Conservation (phyloP, 2,113 vertebrate species). For the Cephalopholis sonnerati region DNA sequence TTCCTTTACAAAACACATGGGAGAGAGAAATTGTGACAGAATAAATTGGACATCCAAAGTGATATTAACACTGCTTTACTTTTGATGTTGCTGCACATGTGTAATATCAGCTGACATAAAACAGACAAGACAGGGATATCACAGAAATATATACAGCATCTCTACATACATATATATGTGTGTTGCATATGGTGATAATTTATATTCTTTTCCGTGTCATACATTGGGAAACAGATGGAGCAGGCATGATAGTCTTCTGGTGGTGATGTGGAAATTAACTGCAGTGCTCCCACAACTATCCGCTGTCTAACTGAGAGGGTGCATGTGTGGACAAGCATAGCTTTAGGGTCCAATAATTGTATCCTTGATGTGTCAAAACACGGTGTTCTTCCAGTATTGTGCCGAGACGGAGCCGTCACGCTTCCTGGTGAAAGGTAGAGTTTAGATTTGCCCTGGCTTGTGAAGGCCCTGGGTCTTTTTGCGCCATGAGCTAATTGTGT, state of each 20-base stretch:
- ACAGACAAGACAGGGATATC: slow-evolving; percentile 58
- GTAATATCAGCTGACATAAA: slow-evolving; percentile 65
- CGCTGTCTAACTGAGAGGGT: slow-evolving; percentile 85
- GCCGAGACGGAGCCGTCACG: slow-evolving; percentile 62
- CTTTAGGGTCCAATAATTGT: slow-evolving; percentile 92
- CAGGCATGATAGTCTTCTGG: slow-evolving; percentile 15
- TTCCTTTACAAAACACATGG: slow-evolving; percentile 67
- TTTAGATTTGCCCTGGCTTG: slow-evolving; percentile 80
- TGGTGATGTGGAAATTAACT: slow-evolving; percentile 53
- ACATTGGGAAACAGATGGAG: slow-evolving; percentile 7
- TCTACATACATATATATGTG: slow-evolving; percentile 19
- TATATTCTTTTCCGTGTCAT: slow-evolving; percentile 24
- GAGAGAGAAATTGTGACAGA: slow-evolving; percentile 57
- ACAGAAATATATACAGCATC: slow-evolving; percentile 26
- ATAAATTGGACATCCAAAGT: slow-evolving; percentile 75
- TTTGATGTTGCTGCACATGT: slow-evolving; percentile 71
- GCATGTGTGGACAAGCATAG: slow-evolving; percentile 95
- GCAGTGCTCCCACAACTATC: slow-evolving; percentile 64
- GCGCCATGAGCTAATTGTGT: slow-evolving; percentile 80
- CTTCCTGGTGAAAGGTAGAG: slow-evolving; percentile 67
- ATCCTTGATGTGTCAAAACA: slow-evolving; percentile 95
- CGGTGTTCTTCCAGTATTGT: slow-evolving; percentile 49
- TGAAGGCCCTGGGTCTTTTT: slow-evolving; percentile 70
- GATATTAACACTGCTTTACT: slow-evolving; percentile 74
- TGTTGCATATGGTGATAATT: slow-evolving; percentile 40